A percentile compares a stretch with the other conserved stretches of the same genome.
Conservation (phyloP, 2,113 vertebrate species). For the Sebastes fasciatus region DNA sequence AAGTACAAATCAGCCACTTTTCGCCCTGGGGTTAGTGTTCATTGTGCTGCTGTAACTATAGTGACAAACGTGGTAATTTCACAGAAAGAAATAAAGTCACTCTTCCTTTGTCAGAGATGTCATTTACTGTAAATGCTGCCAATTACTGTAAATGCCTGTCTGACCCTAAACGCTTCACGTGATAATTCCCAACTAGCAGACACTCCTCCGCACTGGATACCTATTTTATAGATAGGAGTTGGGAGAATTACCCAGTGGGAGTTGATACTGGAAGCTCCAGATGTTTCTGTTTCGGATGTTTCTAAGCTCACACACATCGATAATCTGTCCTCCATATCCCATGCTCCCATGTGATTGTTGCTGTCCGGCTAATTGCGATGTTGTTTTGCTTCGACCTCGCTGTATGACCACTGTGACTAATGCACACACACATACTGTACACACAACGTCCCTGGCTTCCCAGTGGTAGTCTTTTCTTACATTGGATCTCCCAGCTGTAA, state of each 20-base stretch:
- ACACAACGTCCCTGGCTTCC: conserved; percentile 21
- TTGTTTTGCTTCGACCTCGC: conserved; percentile 32
- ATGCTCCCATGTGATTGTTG: conserved; percentile 6
- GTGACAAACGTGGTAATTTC: conserved; percentile 52
- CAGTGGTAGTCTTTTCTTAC: conserved; percentile 31
- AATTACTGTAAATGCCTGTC: conserved; percentile 54
- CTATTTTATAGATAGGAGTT: neutral
- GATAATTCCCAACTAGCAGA: conserved; percentile 5
- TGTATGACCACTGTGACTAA: conserved; percentile 9
- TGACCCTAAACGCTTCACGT: conserved; percentile 26
- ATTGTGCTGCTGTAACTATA: conserved; percentile 47
- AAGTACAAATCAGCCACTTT: conserved; percentile 30
- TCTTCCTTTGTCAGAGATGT: conserved; percentile 48
- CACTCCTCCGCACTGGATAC: neutral
- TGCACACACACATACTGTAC: conserved; percentile 7
- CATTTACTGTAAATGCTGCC: conserved; percentile 53
- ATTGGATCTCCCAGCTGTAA: conserved; percentile 41
- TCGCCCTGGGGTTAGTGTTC: conserved; percentile 10
- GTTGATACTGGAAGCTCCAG: neutral
- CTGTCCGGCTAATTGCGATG: conserved; percentile 37
- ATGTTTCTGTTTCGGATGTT: neutral
- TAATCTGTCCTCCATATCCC: neutral
- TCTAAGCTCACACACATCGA: neutral
- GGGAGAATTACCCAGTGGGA: neutral
- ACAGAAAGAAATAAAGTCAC: conserved; percentile 38